These are phyloP conservation scores for Zaprionus bogoriensis DNA, from an alignment of 2,888 invertebrate species.

Conservation along the genomic window DNA sequence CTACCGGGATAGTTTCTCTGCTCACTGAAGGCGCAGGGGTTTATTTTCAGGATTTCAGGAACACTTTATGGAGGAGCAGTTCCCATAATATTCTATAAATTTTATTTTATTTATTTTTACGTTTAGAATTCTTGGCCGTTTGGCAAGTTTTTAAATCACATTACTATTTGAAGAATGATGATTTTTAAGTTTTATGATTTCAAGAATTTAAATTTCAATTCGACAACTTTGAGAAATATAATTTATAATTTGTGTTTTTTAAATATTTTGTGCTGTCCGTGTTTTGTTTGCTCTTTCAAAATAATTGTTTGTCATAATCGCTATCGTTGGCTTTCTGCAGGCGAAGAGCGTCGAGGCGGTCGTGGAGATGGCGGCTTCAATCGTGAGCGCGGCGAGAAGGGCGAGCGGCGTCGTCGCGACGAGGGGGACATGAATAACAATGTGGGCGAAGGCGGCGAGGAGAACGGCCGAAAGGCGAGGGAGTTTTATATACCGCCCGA, in stretches of 20 bases:
- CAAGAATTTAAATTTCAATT: neutral
- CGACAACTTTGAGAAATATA: neutral
- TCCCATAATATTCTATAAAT: no score
- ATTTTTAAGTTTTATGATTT: no score
- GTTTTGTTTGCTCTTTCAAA: neutral
- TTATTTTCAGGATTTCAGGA: no score
- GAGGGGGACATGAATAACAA: constrained; percentile 59
- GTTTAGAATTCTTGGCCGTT: no score
- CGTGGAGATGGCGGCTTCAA: neutral
- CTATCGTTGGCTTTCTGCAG: neutral
- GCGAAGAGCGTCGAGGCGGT: neutral
- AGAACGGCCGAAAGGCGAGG: constrained; percentile 84
- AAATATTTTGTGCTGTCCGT: neutral
- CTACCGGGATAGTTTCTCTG: no score
- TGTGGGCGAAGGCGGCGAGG: constrained; percentile 36
- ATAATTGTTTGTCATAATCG: neutral
- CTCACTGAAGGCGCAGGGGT: no score
- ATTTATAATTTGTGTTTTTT: neutral
- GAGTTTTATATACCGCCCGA: constrained; percentile 90
- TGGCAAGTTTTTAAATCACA: no score
- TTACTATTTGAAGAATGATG: no score
- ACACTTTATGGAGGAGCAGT: no score
- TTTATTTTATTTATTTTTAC: no score
- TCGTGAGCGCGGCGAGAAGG: constrained; percentile 1
- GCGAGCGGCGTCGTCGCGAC: constrained; percentile 39